These are phyloP conservation scores for Zeuzera pyrina DNA, from an alignment of 2,888 invertebrate genomes.

Conservation along the genomic window DNA sequence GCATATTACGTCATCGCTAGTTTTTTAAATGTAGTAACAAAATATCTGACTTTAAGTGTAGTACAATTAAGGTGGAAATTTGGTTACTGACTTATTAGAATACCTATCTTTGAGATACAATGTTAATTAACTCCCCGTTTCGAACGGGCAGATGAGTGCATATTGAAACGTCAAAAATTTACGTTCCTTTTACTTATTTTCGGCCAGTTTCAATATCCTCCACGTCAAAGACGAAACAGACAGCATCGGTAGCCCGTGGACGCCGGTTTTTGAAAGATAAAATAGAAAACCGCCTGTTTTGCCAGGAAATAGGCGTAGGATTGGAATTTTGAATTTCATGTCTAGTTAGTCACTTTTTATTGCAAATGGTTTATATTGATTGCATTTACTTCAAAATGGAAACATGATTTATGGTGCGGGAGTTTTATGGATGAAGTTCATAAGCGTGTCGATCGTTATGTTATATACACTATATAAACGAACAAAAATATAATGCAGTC, in stretches of 20 bases:
- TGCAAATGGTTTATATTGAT: conserved; percentile 26
- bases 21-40: conserved; percentile 5
- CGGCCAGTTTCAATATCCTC: conserved; percentile 60
- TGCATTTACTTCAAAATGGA: not conserved
- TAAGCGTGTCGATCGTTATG: no score
- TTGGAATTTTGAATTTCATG: conserved; percentile 60
- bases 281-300: conserved; percentile 61
- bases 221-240: conserved; percentile 54
- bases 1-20: conserved; percentile 38
- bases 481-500: not conserved
- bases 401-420: not conserved
- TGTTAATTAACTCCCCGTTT: conserved; percentile 47
- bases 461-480: no score
- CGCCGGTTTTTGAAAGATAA: conserved; percentile 45
- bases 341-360: conserved; percentile 43
- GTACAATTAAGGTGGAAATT: not conserved
- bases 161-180: conserved; percentile 67
- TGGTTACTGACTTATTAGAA: not conserved
- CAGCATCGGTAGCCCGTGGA: conserved; percentile 33
- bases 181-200: conserved; percentile 68
- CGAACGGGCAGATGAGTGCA: conserved; percentile 55
- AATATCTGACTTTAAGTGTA: not conserved
- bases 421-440: not conserved
- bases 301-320: conserved; percentile 59
- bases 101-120: conserved; percentile 13